A percentile compares a stretch with the other conserved stretches of the same genome.
Evolutionary conservation across 2,888 invertebrate species (phyloP).

Genomic region (Rhorus exstirpatorius): DNA sequence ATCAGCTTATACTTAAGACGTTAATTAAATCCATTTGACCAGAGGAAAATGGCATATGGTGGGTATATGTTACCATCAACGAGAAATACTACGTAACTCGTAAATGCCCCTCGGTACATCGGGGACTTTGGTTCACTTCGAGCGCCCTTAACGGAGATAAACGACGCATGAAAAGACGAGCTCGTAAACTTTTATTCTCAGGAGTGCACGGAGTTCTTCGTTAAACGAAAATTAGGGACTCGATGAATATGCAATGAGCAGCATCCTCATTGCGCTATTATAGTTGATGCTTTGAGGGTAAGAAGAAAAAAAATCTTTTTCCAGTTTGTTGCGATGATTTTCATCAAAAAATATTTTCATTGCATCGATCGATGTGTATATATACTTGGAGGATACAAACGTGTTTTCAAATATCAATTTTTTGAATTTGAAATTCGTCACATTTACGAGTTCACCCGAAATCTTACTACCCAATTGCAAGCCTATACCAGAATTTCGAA

Average conservation of each 20-base stretch:
- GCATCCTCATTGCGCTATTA: background rate
- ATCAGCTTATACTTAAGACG: conserved; percentile 75
- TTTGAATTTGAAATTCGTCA: too few species aligned
- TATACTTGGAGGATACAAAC: background rate
- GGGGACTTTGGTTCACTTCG: conserved; percentile 54
- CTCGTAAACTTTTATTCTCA: conserved; percentile 70
- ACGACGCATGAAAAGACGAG: conserved; percentile 39
- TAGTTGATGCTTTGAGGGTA: background rate
- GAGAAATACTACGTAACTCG: conserved; percentile 55
- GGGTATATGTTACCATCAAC: conserved; percentile 21
- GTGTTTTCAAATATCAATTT: too few species aligned
- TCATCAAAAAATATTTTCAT: background rate
- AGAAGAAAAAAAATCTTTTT: background rate
- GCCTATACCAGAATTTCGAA: too few species aligned
- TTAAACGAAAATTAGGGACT: conserved; percentile 54
- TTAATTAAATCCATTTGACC: conserved; percentile 73
- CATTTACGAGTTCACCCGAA: too few species aligned
- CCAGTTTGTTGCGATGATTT: background rate
- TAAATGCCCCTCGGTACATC: conserved; percentile 51
- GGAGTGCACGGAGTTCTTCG: conserved; percentile 40
- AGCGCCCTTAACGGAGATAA: conserved; percentile 2
- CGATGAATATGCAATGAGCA: conserved; percentile 2
- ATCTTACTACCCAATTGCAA: too few species aligned
- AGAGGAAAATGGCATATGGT: conserved; percentile 60
- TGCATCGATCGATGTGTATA: background rate